Evolutionary conservation across 2,888 invertebrate species (phyloP).

Genomic region (Synanthedon myopaeformis): DNA sequence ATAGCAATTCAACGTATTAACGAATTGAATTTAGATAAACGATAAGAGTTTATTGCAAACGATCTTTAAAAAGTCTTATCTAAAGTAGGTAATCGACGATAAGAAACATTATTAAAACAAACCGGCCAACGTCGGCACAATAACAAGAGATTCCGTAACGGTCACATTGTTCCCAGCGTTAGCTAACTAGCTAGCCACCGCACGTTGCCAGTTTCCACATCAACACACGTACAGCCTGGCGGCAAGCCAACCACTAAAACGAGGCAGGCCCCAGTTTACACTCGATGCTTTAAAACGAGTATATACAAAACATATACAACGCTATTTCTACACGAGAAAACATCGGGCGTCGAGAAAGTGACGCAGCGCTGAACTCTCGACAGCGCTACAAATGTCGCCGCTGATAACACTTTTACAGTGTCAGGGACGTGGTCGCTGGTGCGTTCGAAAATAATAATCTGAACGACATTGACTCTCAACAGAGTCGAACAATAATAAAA

Average conservation of each 20-base stretch:
- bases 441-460: slow-evolving; percentile 22
- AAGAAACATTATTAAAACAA: slow-evolving; percentile 20
- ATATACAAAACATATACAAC: slow-evolving; percentile 11
- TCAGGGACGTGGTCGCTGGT: slow-evolving; percentile 22
- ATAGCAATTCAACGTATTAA: not conserved
- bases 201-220: slow-evolving; percentile 27
- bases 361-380: slow-evolving; percentile 17
- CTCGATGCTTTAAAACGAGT: slow-evolving; percentile 22
- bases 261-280: slow-evolving; percentile 28
- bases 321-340: slow-evolving; percentile 21
- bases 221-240: slow-evolving; percentile 39
- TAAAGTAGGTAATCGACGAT: slow-evolving; percentile 11
- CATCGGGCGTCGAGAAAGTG: slow-evolving; percentile 8
- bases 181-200: not conserved
- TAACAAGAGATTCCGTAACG: slow-evolving; percentile 16
- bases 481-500: slow-evolving; percentile 20
- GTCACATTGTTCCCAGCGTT: slow-evolving; percentile 18
- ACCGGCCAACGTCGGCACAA: slow-evolving; percentile 12
- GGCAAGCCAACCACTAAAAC: slow-evolving; percentile 46
- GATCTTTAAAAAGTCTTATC: slow-evolving; percentile 6
- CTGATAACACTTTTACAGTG: slow-evolving; percentile 27
- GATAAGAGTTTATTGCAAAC: not conserved
- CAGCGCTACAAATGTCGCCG: slow-evolving; percentile 10
- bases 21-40: not conserved
- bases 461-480: slow-evolving; percentile 24